Evolutionary conservation across 1,140 invertebrate genomes (phyloP).

Genomic region (Drusus annulatus): DNA sequence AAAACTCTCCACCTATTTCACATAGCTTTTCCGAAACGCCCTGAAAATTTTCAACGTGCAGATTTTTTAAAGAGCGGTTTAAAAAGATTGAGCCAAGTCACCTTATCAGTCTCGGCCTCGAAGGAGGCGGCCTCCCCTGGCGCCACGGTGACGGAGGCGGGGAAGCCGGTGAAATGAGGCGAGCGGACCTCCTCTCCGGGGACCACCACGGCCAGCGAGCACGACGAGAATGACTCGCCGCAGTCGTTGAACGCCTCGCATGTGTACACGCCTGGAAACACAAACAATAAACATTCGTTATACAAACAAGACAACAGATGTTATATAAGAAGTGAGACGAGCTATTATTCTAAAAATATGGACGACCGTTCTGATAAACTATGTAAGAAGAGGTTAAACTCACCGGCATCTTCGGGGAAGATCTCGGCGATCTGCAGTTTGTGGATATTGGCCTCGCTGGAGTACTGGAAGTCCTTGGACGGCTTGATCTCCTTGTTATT

Average conservation of each 20-base stretch:
- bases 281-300: background rate
- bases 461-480: conserved; percentile 96
- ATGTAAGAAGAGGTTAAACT: conserved; percentile 16
- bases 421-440: conserved; percentile 94
- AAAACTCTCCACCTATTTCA: no score
- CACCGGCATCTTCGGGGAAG: conserved; percentile 88
- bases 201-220: conserved; percentile 87
- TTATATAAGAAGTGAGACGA: no score
- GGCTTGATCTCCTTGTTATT: conserved; percentile 98
- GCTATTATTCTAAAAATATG: no score
- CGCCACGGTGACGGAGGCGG: conserved; percentile 87
- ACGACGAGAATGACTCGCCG: conserved; percentile 94
- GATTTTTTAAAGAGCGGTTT: no score
- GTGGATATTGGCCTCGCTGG: conserved; percentile 91
- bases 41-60: no score
- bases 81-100: conserved; percentile 52
- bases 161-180: conserved; percentile 91
- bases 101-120: conserved; percentile 83
- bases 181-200: conserved; percentile 88
- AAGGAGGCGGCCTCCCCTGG: conserved; percentile 88
- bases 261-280: conserved; percentile 87
- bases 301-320: no score
- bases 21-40: no score
- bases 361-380: no score
- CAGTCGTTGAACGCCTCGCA: conserved; percentile 97